These are phyloP conservation scores for Chrysotoxum bicinctum DNA, from an alignment of 2,888 invertebrate genomes.

Conservation along the genomic window DNA sequence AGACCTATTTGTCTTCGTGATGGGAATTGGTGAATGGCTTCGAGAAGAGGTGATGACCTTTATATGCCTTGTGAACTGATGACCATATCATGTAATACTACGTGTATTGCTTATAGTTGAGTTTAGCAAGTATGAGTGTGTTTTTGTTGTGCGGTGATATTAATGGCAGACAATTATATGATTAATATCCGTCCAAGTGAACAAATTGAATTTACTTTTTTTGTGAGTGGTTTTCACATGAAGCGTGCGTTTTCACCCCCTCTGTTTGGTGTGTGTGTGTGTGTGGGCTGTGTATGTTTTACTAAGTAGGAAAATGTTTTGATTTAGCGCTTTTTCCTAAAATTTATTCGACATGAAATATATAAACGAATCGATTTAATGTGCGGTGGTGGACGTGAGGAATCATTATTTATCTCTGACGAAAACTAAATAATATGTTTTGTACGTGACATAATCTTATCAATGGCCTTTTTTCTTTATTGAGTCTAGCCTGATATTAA, in stretches of 20 bases:
- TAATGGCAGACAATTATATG: conserved; percentile 23
- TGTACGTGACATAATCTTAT: background rate
- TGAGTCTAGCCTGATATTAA: background rate
- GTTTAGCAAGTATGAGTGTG: background rate
- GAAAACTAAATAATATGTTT: background rate
- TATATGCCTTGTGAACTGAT: conserved; percentile 18
- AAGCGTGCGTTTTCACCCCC: background rate
- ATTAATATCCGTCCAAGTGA: conserved; percentile 49
- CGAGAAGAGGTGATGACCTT: conserved; percentile 37
- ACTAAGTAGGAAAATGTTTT: conserved; percentile 9
- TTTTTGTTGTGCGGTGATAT: background rate
- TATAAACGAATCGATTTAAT: background rate
- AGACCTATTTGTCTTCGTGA: conserved; percentile 24
- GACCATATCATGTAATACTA: conserved; percentile 50
- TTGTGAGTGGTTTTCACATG: background rate
- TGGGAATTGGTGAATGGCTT: conserved; percentile 4
- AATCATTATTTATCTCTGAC: background rate
- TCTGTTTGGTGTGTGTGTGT: background rate
- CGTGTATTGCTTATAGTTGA: conserved; percentile 18
- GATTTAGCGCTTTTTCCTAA: conserved; percentile 10
- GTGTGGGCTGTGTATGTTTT: background rate
- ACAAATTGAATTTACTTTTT: conserved; percentile 42
- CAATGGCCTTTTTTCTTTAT: background rate
- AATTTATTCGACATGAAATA: conserved; percentile 28
- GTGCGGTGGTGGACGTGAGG: background rate